Base-by-base conservation (phyloP, 2,797 vertebrate species). In the Centroberyx gerrardi region DNA sequence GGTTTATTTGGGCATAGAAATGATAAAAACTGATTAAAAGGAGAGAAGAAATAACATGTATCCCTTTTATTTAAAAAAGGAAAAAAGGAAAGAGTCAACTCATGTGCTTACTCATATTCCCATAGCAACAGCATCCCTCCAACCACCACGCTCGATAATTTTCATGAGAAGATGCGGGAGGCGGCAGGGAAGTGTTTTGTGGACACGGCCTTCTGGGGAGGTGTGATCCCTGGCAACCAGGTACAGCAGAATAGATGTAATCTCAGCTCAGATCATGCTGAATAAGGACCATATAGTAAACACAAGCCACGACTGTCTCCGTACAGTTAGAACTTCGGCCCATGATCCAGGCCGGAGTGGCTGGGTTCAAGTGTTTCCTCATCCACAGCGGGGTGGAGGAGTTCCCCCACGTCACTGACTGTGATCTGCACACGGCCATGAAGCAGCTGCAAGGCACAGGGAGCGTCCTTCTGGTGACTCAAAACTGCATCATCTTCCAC, bases 341-440 rank as follows among this genome's bases (percentile, higher is more conserved):
- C 31, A 94, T 96, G 95, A 84, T 96, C 79, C 84, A 92, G 63
- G 96, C 95, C 0, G 96, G 96, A 40, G 91, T 97, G 49, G 93
- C 93, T 2, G 96, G 96, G 1, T 97, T 97, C 79, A 96, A 96
- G 85, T 97, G 96, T 76, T 97, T 96, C 90, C 92, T 97, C 65
- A 96, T 96, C 76, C 91, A 95, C 61, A 96, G 96, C 5, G 96
- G 96, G 1, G 96, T 96, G 78, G 94, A 96, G 0, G 96, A 96
- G 83, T 96, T 97, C 72, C 94, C 96, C 8, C 94, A 95, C 27
- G 93, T 96, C 68, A 81, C 73, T 4, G 84, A 94, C 52, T 56
- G 52, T 0, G 96, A 97, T 80, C 91, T 97, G 18, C 95, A 95
- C 14, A 2, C 76, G 2, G 94, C 95, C 48, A 95, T 97, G 95